phyloP scores from a whole-genome alignment of 2,797 vertebrate genomes.

The Perodicticus potto region DNA sequence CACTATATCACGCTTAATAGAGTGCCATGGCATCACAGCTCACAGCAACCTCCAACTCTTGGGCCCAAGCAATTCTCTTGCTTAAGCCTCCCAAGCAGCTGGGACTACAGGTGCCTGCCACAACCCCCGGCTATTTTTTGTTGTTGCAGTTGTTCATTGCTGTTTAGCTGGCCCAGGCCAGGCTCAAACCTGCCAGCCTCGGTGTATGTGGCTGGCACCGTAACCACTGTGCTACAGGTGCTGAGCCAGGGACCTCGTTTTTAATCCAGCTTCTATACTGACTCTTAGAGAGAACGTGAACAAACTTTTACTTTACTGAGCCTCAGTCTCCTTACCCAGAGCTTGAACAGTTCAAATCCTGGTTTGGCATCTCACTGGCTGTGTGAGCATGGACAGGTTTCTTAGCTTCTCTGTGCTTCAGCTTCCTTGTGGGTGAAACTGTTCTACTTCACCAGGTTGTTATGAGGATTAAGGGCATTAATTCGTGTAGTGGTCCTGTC shows the following conservation, averaged over 20 bases:
- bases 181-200: no score
- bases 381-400: not conserved
- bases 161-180: no score
- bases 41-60: no score
- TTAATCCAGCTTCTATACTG: not conserved
- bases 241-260: not conserved
- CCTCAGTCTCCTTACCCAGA: not conserved
- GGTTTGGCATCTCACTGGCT: not conserved
- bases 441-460: rapidly evolving
- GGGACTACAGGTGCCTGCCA: no score
- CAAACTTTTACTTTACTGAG: not conserved
- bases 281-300: not conserved
- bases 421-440: not conserved
- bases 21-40: no score
- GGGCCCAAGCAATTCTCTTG: no score
- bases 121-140: no score
- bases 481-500: rapidly evolving
- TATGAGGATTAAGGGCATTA: not conserved
- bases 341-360: not conserved
- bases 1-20: no score
- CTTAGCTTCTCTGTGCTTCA: not conserved
- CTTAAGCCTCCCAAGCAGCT: no score
- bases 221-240: no score
- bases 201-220: no score
- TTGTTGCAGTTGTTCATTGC: no score